Conservation (phyloP, 2,113 vertebrate genomes). For the Lepus timidus region DNA sequence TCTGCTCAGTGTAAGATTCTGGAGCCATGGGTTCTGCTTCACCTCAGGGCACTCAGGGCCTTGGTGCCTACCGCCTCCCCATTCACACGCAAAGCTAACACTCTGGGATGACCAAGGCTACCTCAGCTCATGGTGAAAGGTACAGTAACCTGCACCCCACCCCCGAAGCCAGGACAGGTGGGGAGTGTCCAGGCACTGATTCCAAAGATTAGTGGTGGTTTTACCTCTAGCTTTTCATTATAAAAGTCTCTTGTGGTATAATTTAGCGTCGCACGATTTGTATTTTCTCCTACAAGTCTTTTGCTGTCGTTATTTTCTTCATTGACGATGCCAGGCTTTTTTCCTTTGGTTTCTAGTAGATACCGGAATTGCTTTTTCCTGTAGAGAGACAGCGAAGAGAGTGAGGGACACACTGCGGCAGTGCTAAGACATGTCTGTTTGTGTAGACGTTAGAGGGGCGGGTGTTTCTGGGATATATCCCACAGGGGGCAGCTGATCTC, state of each 20-base stretch:
- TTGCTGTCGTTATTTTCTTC: conserved; percentile 93
- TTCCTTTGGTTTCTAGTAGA: conserved; percentile 93
- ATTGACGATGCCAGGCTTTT: conserved; percentile 88
- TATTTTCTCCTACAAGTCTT: conserved; percentile 91
- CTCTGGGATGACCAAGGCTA: conserved; percentile 9
- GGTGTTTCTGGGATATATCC: conserved; percentile 44
- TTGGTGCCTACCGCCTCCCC: not conserved
- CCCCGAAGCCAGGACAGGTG: not conserved
- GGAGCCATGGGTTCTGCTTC: not conserved
- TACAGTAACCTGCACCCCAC: not conserved
- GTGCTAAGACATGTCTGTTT: conserved; percentile 45
- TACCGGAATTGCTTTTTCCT: conserved; percentile 96
- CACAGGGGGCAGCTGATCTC: conserved; percentile 41
- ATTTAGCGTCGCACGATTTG: conserved; percentile 91
- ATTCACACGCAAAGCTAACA: not conserved
- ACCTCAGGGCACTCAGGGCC: not conserved
- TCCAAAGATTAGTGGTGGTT: not conserved
- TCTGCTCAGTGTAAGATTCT: not conserved
- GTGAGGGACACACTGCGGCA: conserved; percentile 37
- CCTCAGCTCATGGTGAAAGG: not conserved
- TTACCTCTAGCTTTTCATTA: conserved; percentile 94
- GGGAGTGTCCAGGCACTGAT: not conserved
- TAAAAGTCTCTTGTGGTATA: conserved; percentile 92
- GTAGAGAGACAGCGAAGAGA: conserved; percentile 62
- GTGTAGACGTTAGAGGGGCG: not conserved